Conservation (phyloP, 2,113 vertebrate species). For the Oncorhynchus masou region DNA sequence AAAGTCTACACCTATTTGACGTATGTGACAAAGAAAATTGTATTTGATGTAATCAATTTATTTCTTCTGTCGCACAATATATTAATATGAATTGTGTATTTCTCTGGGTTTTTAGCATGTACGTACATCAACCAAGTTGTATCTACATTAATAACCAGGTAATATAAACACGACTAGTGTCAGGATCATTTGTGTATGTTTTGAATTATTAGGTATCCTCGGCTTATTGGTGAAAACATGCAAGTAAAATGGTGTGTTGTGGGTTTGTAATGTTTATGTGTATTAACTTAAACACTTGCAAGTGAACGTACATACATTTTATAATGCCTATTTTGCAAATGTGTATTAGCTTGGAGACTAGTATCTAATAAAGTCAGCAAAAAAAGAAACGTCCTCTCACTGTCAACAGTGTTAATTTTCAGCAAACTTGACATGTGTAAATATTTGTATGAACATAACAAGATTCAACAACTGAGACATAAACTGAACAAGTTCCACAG, state of each 20-base stretch:
- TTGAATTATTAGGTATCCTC: background rate
- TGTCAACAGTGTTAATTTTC: too few species aligned
- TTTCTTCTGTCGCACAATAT: background rate
- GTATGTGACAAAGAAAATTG: too few species aligned
- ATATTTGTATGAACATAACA: too few species aligned
- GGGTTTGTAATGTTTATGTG: constrained; percentile 17
- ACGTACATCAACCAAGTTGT: background rate
- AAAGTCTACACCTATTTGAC: too few species aligned
- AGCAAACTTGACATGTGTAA: too few species aligned
- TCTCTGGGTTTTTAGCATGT: background rate
- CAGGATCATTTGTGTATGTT: background rate
- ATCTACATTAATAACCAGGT: too few species aligned
- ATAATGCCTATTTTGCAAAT: constrained; percentile 1
- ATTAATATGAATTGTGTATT: background rate
- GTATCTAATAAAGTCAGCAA: background rate
- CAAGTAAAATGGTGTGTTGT: background rate
- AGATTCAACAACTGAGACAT: too few species aligned
- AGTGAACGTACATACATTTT: constrained; percentile 9
- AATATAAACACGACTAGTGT: background rate
- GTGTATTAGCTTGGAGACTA: background rate
- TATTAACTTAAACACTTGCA: constrained; percentile 2
- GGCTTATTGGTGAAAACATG: background rate
- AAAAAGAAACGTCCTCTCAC: too few species aligned
- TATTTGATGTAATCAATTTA: too few species aligned
- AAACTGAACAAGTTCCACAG: too few species aligned